Evolutionary conservation across 2,113 vertebrate genomes (phyloP), one percentile per base, ranked within the genome.

Genomic region (Hypocryptadius cinnamomeus): DNA sequence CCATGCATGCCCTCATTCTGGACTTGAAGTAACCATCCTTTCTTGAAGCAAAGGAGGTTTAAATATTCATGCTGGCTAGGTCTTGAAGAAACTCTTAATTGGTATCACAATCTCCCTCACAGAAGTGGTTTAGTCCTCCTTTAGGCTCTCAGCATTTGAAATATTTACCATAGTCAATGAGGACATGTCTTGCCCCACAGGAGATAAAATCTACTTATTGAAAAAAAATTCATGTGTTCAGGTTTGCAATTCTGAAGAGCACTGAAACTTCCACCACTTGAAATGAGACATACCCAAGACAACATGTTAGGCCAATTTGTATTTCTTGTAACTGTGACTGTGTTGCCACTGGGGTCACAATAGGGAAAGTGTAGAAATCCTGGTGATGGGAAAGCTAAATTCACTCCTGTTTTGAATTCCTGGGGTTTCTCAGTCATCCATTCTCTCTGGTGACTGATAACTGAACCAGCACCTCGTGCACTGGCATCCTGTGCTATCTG

Each of bases 11-110:
- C 88, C 71, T 94, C 84, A 86, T 90, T 42, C 40, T 81, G 88
- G 87, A 95, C 94, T 89, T 78, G 65, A 85, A 87, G 87, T 79
- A 93, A 93, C 86, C 65, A 95, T 65, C 51, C 42, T 92, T 93
- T 96, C 83, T 91, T 91, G 85, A 94, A 94, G 69, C 53, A 95
- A 95, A 87, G 76, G 60, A 79, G 74, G 39, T 95, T 96, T 86
- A 96, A 96, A 95, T 95, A 94, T 92, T 96, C 92, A 87, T 96
- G 81, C 54, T 86, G 77, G 56, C 56, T 92, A 84, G 73, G 60
- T 88, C 79, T 81, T 85, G 91, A 77, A 90, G 72, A 88, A 96
- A 93, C 35, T 84, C 73, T 91, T 96, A 94, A 93, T 93, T 96
- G 81, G 47, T 76, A 79, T 84, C 85, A 92, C 70, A 79, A 1